Base-by-base conservation (phyloP, 2,888 invertebrate species). In the Pseudeuparius sepicola region DNA sequence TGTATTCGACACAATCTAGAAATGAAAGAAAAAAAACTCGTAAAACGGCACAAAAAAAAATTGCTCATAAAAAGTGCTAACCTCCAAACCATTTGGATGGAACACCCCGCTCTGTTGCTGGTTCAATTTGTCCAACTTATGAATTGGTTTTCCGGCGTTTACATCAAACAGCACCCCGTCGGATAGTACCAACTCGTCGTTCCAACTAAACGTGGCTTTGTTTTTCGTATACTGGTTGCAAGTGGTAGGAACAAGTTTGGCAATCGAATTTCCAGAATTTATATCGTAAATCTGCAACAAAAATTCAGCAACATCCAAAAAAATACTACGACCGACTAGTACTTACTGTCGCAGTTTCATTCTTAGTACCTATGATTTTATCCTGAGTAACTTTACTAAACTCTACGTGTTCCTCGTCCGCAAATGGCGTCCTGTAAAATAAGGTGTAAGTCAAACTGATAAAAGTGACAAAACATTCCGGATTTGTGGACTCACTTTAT, bases 81-180 rank as follows among this genome's bases (percentile, higher is more conserved):
- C 88, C 68, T 96, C 94, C 41, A 90, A 67, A 1, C 93, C 93
- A 57, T 89, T 90, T 0, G 94, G 94, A 70, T 96, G 94, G 55
- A 97, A 97, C 4, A 92, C 84, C 1, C 96, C 97, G 55, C 89
- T 94, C 36, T 93, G 76, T 24, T 83, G 83, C 56, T 92, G 87
- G 66, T 96, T 97, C 18, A 98, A 70, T 61, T 97, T 97, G 65
- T 98, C 98, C 57, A 98, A 88, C 60, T 96, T 94, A 65, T 96
- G 94, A 27, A 98, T 83, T 47, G 87, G 79, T 53, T 82, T 85
- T 12, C 84, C 84, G 0, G 82, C 75, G 48, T 81, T 77, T 5
- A 90, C 82, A 59, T 97, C 96, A 83, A 92, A 97, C 1, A 97
- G 64, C 0, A 96, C 92, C 23, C 97, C 96, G 60, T 97, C 96